Base-by-base conservation (phyloP, 2,113 vertebrate species). In the Grammomys dolichurus region DNA sequence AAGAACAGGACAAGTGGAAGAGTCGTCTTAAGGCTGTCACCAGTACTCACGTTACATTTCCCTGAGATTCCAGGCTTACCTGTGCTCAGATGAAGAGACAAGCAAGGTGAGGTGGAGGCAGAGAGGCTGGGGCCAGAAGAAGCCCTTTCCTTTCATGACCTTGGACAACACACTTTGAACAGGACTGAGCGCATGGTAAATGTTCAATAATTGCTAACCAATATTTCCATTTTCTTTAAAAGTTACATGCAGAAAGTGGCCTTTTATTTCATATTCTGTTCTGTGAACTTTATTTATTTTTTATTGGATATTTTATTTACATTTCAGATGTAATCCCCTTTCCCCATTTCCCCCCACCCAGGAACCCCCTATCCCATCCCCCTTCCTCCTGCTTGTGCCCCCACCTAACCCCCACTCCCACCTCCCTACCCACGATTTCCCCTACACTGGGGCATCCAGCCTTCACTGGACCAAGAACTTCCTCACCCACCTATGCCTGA, bases 1-100 rank as follows among this genome's bases (percentile, higher is more conserved):
- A 86, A 87, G 75, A 77, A 40, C 77, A 94, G 75, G 67, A 43
- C n/a, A 67, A 80, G 63, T 16, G 36, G 33, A 33, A 94, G 94
- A 43, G 17, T 70, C 54, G 26, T 77, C 40, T 40, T 81, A 46
- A 26, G 46, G 4, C 13, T 77, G 31, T 80, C 51, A 60, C 36
- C 51, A 33, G 40, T 0, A n/a, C 54, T 28, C 63, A 54, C 28
- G 11, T 40, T 67, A 56, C 75, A 16, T 9, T 51, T 33, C 20
- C 51, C 60, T 78, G n/a, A 51, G 77, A 54, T 76, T 63, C 72
- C 31, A 65, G 4, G n/a, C 22, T 85, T 67, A 16, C 10, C 65
- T 43, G 75, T 85, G 40, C 16, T 73, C 46, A 48, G 54, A 11
- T 69, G 63, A 69, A 81, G 86, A 87, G 26, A 60, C 69, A 46